Conservation (phyloP, 2,888 invertebrate species). For the Calliphora vomitoria region DNA sequence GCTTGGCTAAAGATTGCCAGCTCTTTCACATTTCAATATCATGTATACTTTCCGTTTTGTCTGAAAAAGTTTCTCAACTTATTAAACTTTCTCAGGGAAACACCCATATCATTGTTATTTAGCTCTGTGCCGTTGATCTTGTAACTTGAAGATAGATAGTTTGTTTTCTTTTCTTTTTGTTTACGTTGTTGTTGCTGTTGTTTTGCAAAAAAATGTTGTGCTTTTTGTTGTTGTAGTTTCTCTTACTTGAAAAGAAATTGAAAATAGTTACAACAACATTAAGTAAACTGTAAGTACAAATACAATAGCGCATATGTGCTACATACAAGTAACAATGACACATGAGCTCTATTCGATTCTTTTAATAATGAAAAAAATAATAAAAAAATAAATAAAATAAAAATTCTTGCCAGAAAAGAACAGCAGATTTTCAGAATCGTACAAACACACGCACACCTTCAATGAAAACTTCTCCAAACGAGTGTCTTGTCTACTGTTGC, state of each 20-base stretch:
- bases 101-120: conserved; percentile 56
- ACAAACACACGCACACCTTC: conserved; percentile 25
- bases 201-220: conserved; percentile 18
- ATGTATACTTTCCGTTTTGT: too few relatives aligned
- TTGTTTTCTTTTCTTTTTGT: conserved; percentile 19
- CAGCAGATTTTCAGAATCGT: conserved; percentile 24
- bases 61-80: not conserved
- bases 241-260: conserved; percentile 67
- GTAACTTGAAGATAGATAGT: conserved; percentile 71
- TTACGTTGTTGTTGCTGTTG: conserved; percentile 36
- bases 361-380: not conserved
- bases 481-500: conserved; percentile 56
- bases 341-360: conserved; percentile 57
- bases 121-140: conserved; percentile 71
- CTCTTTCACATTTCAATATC: too few relatives aligned
- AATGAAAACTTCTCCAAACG: conserved; percentile 60
- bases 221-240: conserved; percentile 49
- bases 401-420: conserved; percentile 5
- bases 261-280: conserved; percentile 67
- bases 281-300: conserved; percentile 43
- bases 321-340: conserved; percentile 31
- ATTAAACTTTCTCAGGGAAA: not conserved
- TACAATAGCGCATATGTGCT: conserved; percentile 32
- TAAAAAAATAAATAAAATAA: too few relatives aligned
- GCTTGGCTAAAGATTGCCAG: too few relatives aligned